Base-by-base conservation (phyloP, 1,140 invertebrate species). In the Portunus trituberculatus region DNA sequence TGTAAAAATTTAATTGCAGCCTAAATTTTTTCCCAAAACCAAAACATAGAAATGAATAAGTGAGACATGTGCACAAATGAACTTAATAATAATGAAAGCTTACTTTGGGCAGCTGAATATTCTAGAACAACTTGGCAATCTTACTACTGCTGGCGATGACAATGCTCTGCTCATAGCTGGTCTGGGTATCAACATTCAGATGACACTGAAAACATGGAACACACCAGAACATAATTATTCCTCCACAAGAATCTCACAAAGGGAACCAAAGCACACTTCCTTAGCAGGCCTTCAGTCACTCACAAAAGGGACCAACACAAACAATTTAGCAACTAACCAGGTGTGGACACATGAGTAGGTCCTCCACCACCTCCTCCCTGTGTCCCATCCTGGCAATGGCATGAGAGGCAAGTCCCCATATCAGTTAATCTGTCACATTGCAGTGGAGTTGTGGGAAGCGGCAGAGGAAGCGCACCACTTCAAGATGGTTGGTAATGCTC, bases 311-410 rank as follows among this genome's bases (percentile, higher is more conserved):
- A 25, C 25, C 39, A 2, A 39, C 39, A 83, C n/a, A 48, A 28
- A n/a, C n/a, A n/a, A n/a, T 10, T 32, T 4, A 1, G 46, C 8
- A 12, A 94, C 67, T 48, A 28, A 94, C 93, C 29, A 14, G 52
- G 45, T 94, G 93, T 28, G 93, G 93, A 14, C 59, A 29, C 46
- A 59, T 84, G 32, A 91, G 90, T n/a, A 94, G 82, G 32, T 94
- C 93, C 67, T 94, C 83, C 45, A 94, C 93, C 46, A 94, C 93
- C 46, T 82, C 93, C 76, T 28, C n/a, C n/a, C n/a, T 45, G 29
- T 94, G 93, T 14, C 93, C 93, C 93, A 94, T 91, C 93, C 90
- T 91, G 8, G 93, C 93, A 52, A 88, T 88, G 48, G 82, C 93
- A 94, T 94, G 32, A 94, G 88, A 25, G 93, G 93, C n/a, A 88